phyloP scores from a whole-genome alignment of 2,888 invertebrate species.

The Drosophila quinaria region DNA sequence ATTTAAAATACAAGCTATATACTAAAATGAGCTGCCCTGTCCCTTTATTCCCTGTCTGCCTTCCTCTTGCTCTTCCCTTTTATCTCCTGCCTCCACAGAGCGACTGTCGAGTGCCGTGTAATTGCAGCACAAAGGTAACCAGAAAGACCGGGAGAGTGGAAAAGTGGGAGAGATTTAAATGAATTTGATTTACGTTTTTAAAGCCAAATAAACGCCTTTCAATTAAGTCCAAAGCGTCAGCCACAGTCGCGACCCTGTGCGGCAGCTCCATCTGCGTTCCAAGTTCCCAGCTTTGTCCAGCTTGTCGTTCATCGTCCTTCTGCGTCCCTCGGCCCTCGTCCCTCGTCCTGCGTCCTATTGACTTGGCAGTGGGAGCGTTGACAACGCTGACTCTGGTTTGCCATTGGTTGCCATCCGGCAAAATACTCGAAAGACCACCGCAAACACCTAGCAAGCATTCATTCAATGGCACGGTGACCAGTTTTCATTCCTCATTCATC shows the following conservation, averaged over 20 bases:
- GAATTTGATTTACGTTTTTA: conserved; percentile 83
- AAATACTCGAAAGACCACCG: conserved; percentile 79
- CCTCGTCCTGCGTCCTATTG: conserved; percentile 57
- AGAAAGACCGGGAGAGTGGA: not conserved
- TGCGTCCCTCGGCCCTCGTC: not conserved
- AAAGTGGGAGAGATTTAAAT: conserved; percentile 69
- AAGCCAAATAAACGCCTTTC: conserved; percentile 83
- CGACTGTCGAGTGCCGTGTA: conserved; percentile 74
- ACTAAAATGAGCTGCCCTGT: conserved; percentile 69
- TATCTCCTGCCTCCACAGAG: conserved; percentile 1
- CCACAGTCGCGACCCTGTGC: conserved; percentile 53
- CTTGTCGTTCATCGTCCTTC: conserved; percentile 1
- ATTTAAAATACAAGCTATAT: conserved; percentile 81
- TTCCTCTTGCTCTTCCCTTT: not conserved
- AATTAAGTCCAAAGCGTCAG: conserved; percentile 75
- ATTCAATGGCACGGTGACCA: conserved; percentile 47
- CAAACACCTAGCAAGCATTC: conserved; percentile 79
- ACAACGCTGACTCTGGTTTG: conserved; percentile 64
- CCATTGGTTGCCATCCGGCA: conserved; percentile 57
- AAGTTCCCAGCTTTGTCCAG: conserved; percentile 1
- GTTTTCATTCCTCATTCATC: not conserved
- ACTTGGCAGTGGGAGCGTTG: conserved; percentile 75
- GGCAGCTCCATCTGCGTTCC: conserved; percentile 29
- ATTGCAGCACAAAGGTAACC: conserved; percentile 72
- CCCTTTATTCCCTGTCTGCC: not conserved